Conservation (phyloP, 2,888 invertebrate genomes). For the Smittia aterrima region DNA sequence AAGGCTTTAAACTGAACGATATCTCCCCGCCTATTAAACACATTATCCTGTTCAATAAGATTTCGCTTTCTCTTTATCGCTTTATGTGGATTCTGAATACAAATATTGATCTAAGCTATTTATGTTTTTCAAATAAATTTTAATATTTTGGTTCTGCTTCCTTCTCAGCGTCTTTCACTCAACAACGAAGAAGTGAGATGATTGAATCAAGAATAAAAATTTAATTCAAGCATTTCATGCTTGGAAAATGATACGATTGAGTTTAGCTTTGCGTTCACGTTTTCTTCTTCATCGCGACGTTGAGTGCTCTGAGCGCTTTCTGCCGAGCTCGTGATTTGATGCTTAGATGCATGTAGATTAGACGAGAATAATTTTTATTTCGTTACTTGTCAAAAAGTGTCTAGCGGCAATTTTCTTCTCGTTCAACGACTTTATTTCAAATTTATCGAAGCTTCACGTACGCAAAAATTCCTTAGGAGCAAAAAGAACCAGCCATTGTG, state of each 20-base stretch:
- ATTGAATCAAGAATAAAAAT: conserved; percentile 18
- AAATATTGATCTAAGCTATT: conserved; percentile 24
- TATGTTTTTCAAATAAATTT: not conserved
- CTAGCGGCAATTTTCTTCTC: not conserved
- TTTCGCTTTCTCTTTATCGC: not conserved
- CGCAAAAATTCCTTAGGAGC: no score
- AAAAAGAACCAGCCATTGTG: no score
- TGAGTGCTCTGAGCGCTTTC: not conserved
- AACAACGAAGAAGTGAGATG: not conserved
- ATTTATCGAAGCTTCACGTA: no score
- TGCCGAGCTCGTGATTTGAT: not conserved
- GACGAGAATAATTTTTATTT: not conserved
- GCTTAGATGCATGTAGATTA: conserved; percentile 14
- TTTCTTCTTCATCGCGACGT: not conserved
- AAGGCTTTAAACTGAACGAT: no score
- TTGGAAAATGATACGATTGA: conserved; percentile 7
- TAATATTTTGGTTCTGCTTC: not conserved
- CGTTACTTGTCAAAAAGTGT: not conserved
- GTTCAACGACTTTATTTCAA: not conserved
- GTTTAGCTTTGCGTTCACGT: conserved; percentile 9
- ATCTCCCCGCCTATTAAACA: no score
- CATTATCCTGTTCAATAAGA: no score
- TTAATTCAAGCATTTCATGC: conserved; percentile 24
- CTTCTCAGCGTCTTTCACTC: not conserved
- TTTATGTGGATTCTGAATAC: not conserved